phyloP scores from a whole-genome alignment of 2,797 vertebrate genomes.

The Gastrophryne carolinensis region DNA sequence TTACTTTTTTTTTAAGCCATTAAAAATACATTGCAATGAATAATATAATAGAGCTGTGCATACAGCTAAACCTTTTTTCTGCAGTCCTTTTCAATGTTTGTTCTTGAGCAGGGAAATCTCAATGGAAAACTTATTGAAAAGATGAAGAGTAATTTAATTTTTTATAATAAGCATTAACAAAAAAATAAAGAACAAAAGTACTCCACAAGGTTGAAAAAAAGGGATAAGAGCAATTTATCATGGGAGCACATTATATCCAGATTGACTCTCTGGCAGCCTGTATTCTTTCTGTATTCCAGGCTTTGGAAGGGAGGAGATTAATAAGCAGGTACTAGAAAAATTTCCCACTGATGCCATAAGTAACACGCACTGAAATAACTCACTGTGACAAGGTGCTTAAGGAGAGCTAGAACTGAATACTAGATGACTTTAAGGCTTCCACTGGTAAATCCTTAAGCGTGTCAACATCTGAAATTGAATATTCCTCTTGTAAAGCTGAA shows the following conservation, averaged over 20 bases:
- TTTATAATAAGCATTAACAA: conserved; percentile 75
- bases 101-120: conserved; percentile 69
- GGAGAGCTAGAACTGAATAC: conserved; percentile 53
- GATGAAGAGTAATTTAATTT: conserved; percentile 79
- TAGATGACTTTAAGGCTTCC: conserved; percentile 44
- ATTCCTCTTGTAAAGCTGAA: conserved; percentile 26
- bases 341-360: conserved; percentile 57
- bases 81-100: conserved; percentile 73
- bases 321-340: conserved; percentile 61
- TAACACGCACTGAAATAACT: conserved; percentile 58
- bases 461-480: conserved; percentile 46
- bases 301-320: conserved; percentile 67
- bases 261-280: conserved; percentile 57
- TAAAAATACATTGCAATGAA: conserved; percentile 79
- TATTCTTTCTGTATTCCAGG: conserved; percentile 63
- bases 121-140: conserved; percentile 71
- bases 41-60: conserved; percentile 74
- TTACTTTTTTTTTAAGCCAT: conserved; percentile 68
- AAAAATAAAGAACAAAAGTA: conserved; percentile 74
- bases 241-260: conserved; percentile 62
- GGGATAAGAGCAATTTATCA: conserved; percentile 68
- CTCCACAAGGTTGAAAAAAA: conserved; percentile 64
- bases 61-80: conserved; percentile 67
- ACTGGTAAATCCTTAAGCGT: conserved; percentile 40
- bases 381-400: conserved; percentile 49